phyloP scores from a whole-genome alignment of 1,140 invertebrate species.

The Tribolium castaneum region DNA sequence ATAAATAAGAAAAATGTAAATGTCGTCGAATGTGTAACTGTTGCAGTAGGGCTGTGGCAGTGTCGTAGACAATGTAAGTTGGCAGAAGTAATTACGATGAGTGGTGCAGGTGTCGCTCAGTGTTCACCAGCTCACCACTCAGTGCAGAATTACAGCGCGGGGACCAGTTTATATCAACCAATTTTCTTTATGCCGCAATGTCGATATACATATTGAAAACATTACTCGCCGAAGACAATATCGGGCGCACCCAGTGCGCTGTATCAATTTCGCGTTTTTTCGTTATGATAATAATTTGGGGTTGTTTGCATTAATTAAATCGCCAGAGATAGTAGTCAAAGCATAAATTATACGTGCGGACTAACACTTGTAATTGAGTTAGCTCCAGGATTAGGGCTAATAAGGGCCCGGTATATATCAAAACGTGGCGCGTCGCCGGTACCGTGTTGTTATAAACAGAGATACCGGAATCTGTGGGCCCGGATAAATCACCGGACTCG shows the following conservation, averaged over 20 bases:
- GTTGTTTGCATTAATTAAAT: slow-evolving; percentile 19
- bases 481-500: slow-evolving; percentile 63
- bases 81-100: slow-evolving; percentile 44
- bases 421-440: slow-evolving; percentile 52
- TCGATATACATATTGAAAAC: slow-evolving; percentile 40
- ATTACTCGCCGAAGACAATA: slow-evolving; percentile 4
- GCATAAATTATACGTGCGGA: slow-evolving; percentile 52
- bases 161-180: slow-evolving; percentile 44
- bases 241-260: neutral
- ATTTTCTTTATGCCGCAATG: slow-evolving; percentile 41
- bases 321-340: slow-evolving; percentile 11
- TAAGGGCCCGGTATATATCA: slow-evolving; percentile 61
- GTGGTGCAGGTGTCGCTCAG: slow-evolving; percentile 45
- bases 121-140: slow-evolving; percentile 34
- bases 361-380: slow-evolving; percentile 59
- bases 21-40: slow-evolving; percentile 21
- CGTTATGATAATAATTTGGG: neutral
- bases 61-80: slow-evolving; percentile 39
- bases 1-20: slow-evolving; percentile 34
- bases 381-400: slow-evolving; percentile 57
- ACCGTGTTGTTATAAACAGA: slow-evolving; percentile 58
- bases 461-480: slow-evolving; percentile 59
- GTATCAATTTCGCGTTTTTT: neutral
- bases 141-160: slow-evolving; percentile 38
- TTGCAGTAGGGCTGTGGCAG: slow-evolving; percentile 7